These are phyloP conservation scores for Python bivittatus DNA, from an alignment of 2,113 vertebrate species.

Conservation along the genomic window DNA sequence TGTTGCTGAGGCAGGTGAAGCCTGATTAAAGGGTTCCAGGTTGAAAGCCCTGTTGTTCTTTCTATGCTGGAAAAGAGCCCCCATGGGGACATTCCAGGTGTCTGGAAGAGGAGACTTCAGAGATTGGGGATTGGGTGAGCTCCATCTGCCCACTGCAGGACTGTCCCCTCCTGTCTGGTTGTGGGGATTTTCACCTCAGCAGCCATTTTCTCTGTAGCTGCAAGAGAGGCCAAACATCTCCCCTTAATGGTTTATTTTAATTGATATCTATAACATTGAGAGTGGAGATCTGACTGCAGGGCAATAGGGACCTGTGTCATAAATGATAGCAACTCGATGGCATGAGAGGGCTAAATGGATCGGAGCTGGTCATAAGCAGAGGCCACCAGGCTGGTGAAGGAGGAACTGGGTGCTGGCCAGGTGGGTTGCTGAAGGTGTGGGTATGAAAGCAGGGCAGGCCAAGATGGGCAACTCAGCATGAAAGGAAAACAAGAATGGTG, in stretches of 20 bases:
- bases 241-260: too few species aligned
- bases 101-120: background rate
- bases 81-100: too few species aligned
- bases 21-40: background rate
- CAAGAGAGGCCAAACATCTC: too few species aligned
- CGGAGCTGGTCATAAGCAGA: background rate
- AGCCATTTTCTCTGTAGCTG: too few species aligned
- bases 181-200: too few species aligned
- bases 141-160: background rate
- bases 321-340: background rate
- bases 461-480: background rate
- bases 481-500: background rate
- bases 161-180: background rate
- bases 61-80: too few species aligned
- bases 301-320: too few species aligned
- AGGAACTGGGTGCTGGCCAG: too few species aligned
- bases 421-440: too few species aligned
- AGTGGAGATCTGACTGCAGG: background rate
- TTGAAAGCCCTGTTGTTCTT: background rate
- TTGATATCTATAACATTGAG: too few species aligned
- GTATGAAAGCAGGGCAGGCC: background rate
- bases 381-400: too few species aligned
- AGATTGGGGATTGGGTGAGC: background rate
- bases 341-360: too few species aligned
- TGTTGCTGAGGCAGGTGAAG: background rate